Evolutionary conservation across 37 sponge, comb jelly and placozoan genomes (phyloP).

Genomic region (Bolinopsis microptera): DNA sequence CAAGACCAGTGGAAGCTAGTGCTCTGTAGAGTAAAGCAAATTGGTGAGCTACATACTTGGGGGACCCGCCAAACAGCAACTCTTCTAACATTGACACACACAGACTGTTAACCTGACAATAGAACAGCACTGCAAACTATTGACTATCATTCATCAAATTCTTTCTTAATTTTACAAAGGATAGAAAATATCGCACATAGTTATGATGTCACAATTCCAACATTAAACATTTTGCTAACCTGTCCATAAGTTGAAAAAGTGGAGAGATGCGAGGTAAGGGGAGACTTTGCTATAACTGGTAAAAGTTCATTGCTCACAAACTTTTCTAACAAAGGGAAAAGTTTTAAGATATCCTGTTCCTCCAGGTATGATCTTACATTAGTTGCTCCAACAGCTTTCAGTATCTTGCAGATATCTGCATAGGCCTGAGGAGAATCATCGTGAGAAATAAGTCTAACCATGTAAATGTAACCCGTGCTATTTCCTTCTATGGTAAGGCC

Average conservation of each 20-base stretch:
- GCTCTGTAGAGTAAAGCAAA: constrained; percentile 1
- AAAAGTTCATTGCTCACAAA: constrained; percentile 22
- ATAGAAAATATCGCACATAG: too few species aligned
- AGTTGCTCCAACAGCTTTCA: not conserved
- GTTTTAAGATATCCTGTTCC: not conserved
- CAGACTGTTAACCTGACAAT: not conserved
- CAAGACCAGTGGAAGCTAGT: not conserved
- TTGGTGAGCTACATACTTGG: constrained; percentile 41
- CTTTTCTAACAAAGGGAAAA: constrained; percentile 1
- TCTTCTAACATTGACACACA: not conserved
- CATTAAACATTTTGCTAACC: too few species aligned
- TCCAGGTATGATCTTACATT: constrained; percentile 14
- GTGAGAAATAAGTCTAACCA: too few species aligned
- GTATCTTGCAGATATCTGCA: not conserved
- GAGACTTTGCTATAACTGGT: not conserved
- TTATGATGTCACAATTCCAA: too few species aligned
- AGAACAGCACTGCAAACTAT: too few species aligned
- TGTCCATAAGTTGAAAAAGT: not conserved
- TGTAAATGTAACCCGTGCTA: too few species aligned
- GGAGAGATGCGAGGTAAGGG: constrained; percentile 26
- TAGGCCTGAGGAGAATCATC: constrained; percentile 10
- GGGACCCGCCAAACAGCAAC: not conserved
- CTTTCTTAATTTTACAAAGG: too few species aligned
- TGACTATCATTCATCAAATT: too few species aligned
- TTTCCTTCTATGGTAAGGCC: too few species aligned